Evolutionary conservation across 2,113 vertebrate species (phyloP), one percentile per base, ranked within the genome.

Genomic region (Sturnira hondurensis): DNA sequence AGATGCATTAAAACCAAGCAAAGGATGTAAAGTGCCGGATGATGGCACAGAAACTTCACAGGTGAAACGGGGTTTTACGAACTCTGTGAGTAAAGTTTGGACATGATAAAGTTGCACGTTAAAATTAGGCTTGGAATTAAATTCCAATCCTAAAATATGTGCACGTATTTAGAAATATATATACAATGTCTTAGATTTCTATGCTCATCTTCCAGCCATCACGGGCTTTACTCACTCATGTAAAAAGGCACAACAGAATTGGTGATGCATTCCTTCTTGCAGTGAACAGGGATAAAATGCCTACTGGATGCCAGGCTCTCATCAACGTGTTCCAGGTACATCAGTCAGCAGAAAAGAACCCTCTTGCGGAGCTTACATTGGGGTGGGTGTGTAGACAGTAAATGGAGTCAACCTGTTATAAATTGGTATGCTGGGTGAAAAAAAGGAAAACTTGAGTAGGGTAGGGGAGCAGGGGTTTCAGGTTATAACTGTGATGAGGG

Each of bases 1-100:
- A 97, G 93, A 88, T 93, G n/a, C 74, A 13, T 96, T 97, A 77
- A 97, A 97, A 97, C 93, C 80, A 96, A 97, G 31, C 50, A 83
- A 61, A 78, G 91, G 87, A 89, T 91, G 87, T 80, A 89, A 93
- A 47, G 31, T 58, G 70, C 28, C 94, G 5, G 81, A 61, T 78
- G 86, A 90, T 94, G 36, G 56, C 15, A n/a, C 31, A 86, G 77
- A 73, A 10, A 8, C 33, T 33, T 86, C 36, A 19, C 4, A 88
- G 43, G 45, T 3, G 2, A 4, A 68, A 36, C 68, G 67, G 96
- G 38, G 43, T 93, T 97, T 94, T 93, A 73, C 12, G 81, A 93
- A 70, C 24, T 73, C 96, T 76, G 84, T 97, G 77, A 96, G 56
- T 84, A 70, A 43, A 33, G 95, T 10, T 54, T 95, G 89, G 58